Conservation (phyloP, 2,888 invertebrate species). For the Boloria euphrosyne region DNA sequence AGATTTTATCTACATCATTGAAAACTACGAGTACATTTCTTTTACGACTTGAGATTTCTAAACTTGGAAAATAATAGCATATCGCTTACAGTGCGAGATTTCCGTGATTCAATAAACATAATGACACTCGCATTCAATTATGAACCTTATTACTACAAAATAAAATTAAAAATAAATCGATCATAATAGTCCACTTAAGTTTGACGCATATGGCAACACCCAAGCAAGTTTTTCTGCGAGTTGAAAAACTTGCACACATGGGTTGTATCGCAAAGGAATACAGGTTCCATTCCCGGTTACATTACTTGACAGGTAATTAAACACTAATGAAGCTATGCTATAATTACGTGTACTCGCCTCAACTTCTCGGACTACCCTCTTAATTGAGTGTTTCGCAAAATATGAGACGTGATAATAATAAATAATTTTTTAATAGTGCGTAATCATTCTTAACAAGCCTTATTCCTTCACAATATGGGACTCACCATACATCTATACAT, state of each 20-base stretch:
- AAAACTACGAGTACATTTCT: constrained; percentile 35
- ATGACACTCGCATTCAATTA: neutral
- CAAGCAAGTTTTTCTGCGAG: constrained; percentile 37
- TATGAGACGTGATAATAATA: constrained; percentile 31
- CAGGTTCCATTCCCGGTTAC: constrained; percentile 40
- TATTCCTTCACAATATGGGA: too few relatives aligned
- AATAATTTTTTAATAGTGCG: neutral
- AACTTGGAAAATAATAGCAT: constrained; percentile 34
- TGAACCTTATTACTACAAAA: neutral
- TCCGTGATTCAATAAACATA: constrained; percentile 33
- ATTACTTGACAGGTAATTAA: constrained; percentile 34
- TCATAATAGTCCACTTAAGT: constrained; percentile 19
- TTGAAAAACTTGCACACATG: constrained; percentile 28
- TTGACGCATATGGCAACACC: constrained; percentile 28
- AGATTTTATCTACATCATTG: constrained; percentile 23
- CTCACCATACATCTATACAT: too few relatives aligned
- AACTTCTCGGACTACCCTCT: constrained; percentile 23
- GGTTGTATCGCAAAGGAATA: constrained; percentile 38
- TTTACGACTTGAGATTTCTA: constrained; percentile 34
- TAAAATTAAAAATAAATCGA: constrained; percentile 19
- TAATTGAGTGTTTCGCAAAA: constrained; percentile 36
- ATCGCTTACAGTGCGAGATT: constrained; percentile 34
- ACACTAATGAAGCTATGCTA: constrained; percentile 35
- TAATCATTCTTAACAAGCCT: neutral
- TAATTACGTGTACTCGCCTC: constrained; percentile 27